Base-by-base conservation (phyloP, 37 sponge, comb jelly and placozoan species). In the Corticium candelabrum region DNA sequence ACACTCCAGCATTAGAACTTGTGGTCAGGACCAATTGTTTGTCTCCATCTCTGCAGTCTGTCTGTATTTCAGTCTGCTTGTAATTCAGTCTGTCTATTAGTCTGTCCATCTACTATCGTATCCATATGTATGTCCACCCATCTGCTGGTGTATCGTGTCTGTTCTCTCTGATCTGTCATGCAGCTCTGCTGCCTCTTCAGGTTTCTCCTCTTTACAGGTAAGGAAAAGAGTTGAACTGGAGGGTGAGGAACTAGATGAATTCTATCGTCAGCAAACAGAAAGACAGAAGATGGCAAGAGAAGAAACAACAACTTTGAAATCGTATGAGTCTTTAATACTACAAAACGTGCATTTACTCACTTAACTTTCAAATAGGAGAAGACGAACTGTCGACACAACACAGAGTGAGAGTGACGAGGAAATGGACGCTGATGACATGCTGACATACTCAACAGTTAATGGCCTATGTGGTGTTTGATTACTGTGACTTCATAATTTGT, bases 241-340 rank as follows among this genome's bases (percentile, higher is more conserved):
- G 68, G 98, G 98, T 62, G 90, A 76, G 41, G 98, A 97, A 74
- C 85, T 97, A 73, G 94, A 93, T 73, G 88, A 79, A 4, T 85
- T 85, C 40, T 41, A 41, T 30, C 68, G 73, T 74, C 81, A 78
- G 62, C 81, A 89, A 35, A 5, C 31, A 11, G 77, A 87, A 84
- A 81, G 72, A 39, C 84, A 85, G 67, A 37, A 74, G 38, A 85
- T 80, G 4, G 78, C 78, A 38, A 69, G 74, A 31, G 85, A 86
- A 7, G 81, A 50, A 78, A 57, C 79, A 78, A 33, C 79, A 37
- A 33, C 5, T 38, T 33, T 50, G 62, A 50, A 50, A 50, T 50
- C 30, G 79, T 75, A 41, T 78, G 71, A 78, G 79, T 57, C 15
- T 30, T 33, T 50, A 21, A 11, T 50, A 50, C 11, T 11, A 21